Base-by-base conservation (phyloP, 2,888 invertebrate species). In the Pammene aurita region DNA sequence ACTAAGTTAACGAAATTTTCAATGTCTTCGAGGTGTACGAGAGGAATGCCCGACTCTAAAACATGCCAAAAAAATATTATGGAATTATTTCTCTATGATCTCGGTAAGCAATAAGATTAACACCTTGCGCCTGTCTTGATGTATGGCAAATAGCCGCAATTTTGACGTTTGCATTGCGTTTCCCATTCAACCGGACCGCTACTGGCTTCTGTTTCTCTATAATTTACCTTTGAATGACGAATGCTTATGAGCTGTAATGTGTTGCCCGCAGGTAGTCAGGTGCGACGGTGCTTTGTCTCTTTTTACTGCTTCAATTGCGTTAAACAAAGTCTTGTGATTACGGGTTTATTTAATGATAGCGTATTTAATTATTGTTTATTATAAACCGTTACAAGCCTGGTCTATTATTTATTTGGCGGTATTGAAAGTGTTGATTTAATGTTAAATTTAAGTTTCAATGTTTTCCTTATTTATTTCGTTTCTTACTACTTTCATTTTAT, bases 61-160 rank as follows among this genome's bases (percentile, higher is more conserved):
- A 26, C 26, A 26, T 26, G 26, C 26, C 1, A 26, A 26, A 26
- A 26, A n/a, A n/a, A n/a, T n/a, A n/a, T n/a, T n/a, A n/a, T n/a
- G n/a, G n/a, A n/a, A n/a, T n/a, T n/a, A n/a, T n/a, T n/a, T n/a
- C n/a, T n/a, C n/a, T n/a, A 4, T 26, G 26, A 26, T 26, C 26
- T 26, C 26, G 26, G 26, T 26, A 54, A 54, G 54, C 54, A 7
- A 13, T 34, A 18, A n/a, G n/a, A 54, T 34, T 34, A 54, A 34
- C 34, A 34, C n/a, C 74, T 67, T 70, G 70, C 72, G 76, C 78
- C 77, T 78, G 80, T 81, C 81, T 77, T 87, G 84, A 86, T 84
- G 81, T 81, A 85, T 87, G 80, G 79, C 77, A 84, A 87, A 86
- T 84, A 83, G 84, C 80, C 77, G 82, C 81, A 82, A 88, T 89